Conservation (phyloP, 2,888 invertebrate species). For the Ochropacha duplaris region DNA sequence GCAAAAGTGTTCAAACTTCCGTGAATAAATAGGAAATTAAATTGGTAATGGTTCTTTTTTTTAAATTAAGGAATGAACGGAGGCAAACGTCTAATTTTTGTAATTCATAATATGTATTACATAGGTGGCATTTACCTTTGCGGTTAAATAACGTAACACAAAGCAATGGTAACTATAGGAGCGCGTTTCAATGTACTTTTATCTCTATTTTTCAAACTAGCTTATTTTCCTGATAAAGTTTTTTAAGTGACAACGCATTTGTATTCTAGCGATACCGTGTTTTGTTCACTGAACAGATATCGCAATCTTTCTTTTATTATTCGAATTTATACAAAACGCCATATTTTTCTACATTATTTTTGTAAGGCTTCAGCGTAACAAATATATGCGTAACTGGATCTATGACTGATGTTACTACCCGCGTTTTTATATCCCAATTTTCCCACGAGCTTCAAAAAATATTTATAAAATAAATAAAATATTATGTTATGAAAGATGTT, state of each 20-base stretch:
- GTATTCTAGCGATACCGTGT: constrained; percentile 29
- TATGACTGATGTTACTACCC: neutral
- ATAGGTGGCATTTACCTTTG: no score
- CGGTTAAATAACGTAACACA: no score
- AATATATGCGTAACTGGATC: neutral
- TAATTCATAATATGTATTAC: no score
- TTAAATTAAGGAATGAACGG: no score
- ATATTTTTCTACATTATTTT: neutral
- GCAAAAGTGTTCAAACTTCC: constrained; percentile 10
- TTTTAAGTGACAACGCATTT: constrained; percentile 31
- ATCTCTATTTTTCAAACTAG: neutral
- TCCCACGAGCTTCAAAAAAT: neutral
- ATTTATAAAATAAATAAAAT: no score
- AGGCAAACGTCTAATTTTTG: no score
- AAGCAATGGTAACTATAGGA: no score
- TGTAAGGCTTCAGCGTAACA: neutral
- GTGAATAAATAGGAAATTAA: constrained; percentile 13
- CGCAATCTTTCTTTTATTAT: constrained; percentile 19
- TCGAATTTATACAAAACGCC: constrained; percentile 8
- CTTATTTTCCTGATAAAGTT: constrained; percentile 30
- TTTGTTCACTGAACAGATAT: constrained; percentile 26
- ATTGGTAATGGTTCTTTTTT: neutral
- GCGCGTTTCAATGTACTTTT: no score
- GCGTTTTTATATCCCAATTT: neutral
- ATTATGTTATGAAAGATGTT: neutral